Evolutionary conservation across 2,888 invertebrate genomes (phyloP).

Genomic region (Lepidochrysops patricia): DNA sequence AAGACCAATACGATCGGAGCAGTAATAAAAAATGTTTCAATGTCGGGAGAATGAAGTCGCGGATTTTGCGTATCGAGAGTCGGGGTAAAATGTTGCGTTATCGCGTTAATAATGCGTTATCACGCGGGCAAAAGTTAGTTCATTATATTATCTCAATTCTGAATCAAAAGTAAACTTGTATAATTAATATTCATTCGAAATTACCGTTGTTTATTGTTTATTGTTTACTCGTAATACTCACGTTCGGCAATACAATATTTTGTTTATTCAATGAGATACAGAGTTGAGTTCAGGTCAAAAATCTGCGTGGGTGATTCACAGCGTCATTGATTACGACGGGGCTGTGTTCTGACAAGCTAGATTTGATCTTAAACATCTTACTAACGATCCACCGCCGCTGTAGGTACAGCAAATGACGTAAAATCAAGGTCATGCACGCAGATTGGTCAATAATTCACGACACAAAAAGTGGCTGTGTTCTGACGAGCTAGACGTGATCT

Average conservation of each 20-base stretch:
- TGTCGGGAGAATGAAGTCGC: no score
- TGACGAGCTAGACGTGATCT: neutral
- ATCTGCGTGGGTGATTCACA: slow-evolving; percentile 10
- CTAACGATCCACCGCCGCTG: no score
- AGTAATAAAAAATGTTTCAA: no score
- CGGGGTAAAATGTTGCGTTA: no score
- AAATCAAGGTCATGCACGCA: no score
- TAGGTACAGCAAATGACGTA: no score
- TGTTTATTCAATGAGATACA: slow-evolving; percentile 5
- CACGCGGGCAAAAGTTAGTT: no score
- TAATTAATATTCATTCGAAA: neutral
- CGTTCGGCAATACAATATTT: slow-evolving; percentile 2
- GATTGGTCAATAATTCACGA: no score
- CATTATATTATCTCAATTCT: neutral
- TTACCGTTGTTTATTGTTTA: neutral
- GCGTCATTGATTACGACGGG: neutral
- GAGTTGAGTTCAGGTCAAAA: slow-evolving; percentile 7
- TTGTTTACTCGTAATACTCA: neutral
- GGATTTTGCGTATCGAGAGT: no score
- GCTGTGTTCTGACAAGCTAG: neutral
- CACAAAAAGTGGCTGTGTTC: no score
- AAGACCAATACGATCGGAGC: no score
- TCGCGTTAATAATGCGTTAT: no score
- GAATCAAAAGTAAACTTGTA: neutral
- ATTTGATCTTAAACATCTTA: neutral